Percentiles rank a stretch among this genome's conserved stretches.
Evolutionary conservation across 2,113 vertebrate genomes (phyloP).

Genomic region (Maccullochella peelii): DNA sequence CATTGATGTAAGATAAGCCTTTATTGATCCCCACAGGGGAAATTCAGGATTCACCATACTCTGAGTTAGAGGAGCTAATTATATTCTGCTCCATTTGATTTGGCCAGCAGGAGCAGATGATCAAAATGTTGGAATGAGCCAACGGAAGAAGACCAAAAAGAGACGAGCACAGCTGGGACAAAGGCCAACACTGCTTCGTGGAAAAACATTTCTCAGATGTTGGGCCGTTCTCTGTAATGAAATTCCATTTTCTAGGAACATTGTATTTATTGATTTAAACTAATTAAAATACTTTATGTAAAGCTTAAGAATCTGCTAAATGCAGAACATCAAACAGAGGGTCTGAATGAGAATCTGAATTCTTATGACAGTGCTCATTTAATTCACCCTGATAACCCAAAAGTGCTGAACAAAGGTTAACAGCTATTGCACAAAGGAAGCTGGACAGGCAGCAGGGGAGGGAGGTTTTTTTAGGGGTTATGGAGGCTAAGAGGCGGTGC

Average conservation of each 20-base stretch:
- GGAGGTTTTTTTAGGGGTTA: constrained; percentile 40
- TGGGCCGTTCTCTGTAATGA: background rate
- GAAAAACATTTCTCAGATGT: background rate
- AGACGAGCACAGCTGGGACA: background rate
- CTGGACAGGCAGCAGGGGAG: background rate
- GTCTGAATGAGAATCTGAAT: background rate
- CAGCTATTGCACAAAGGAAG: background rate
- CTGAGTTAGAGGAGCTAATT: no score
- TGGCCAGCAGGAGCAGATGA: background rate
- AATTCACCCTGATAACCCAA: constrained; percentile 31
- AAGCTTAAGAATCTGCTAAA: background rate
- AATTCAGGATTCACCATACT: no score
- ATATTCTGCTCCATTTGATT: background rate
- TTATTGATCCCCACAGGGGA: background rate
- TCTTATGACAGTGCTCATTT: background rate
- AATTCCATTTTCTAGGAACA: background rate
- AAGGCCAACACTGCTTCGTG: background rate
- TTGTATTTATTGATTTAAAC: background rate
- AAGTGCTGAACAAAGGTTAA: constrained; percentile 51
- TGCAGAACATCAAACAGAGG: background rate
- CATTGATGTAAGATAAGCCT: background rate
- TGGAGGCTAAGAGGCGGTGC: constrained; percentile 30
- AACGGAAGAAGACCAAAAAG: background rate
- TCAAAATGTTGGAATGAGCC: background rate
- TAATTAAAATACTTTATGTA: background rate